Base-by-base conservation (phyloP, 2,113 vertebrate species). In the Mobula birostris region DNA sequence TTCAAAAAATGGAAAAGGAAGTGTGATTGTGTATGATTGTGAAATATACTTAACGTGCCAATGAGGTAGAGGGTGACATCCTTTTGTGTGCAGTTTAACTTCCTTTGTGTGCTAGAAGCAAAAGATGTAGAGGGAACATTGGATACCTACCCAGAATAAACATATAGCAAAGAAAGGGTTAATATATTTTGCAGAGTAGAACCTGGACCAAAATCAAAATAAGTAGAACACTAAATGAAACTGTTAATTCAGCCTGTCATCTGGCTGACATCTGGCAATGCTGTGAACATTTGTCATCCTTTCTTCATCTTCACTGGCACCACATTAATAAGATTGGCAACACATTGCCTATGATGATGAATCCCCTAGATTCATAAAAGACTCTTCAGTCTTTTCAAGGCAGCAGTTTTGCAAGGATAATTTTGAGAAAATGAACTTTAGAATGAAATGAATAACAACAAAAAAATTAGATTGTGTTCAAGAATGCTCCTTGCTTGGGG, bases 301-400 rank as follows among this genome's bases (percentile, higher is more conserved):
- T 90, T 90, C 29, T 32, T 90, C 85, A 90, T 66, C 61, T 90
- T 90, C 61, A 66, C 7, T 90, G 85, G 29, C 29, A 68, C 58
- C 15, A 19, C 85, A 66, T 90, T 90, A 61, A 90, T 29, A 19
- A n/a, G 12, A 24, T 88, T 88, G 83, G 83, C 83, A 88, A 63
- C 83, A 15, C 29, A 88, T n/a, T 88, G 61, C 58, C n/a, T 88
- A 56, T 63, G 58, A 88, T 88, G 58, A 88, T 88, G 14, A 88
- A 15, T 88, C 58, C 58, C 0, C 61, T 19, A 17, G 61, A 63
- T 88, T n/a, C 56, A 48, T 7, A 36, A 36, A 82, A 77, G 79
- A 87, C 83, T 87, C 63, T 63, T 15, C 83, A 12, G 27, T 88
- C n/a, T 88, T 88, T 88, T 32, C 72, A 90, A 68, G n/a, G 85